Conservation (phyloP, 1,140 invertebrate genomes). For the Sycobia sp. region DNA sequence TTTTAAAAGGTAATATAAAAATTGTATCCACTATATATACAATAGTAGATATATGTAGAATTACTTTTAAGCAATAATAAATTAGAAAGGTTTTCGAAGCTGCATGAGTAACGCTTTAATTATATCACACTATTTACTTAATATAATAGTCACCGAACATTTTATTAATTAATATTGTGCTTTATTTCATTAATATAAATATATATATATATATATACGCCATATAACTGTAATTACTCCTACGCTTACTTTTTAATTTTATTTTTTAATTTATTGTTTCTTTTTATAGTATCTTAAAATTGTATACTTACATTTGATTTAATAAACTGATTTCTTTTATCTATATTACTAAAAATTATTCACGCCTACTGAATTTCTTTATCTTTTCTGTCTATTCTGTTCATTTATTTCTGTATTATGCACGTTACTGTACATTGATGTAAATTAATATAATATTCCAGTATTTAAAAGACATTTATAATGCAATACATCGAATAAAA, state of each 20-base stretch:
- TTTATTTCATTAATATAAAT: conserved; percentile 8
- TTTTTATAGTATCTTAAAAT: not conserved
- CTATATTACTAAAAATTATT: conserved; percentile 14
- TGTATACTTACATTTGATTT: conserved; percentile 14
- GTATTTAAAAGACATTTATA: too few relatives aligned
- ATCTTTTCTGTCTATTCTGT: not conserved
- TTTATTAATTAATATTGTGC: not conserved
- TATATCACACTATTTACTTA: not conserved
- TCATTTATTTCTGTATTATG: not conserved
- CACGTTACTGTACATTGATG: not conserved
- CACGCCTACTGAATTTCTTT: conserved; percentile 1
- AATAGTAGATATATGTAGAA: too few relatives aligned
- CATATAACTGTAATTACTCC: not conserved
- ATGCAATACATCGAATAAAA: too few relatives aligned
- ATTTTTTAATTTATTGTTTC: not conserved
- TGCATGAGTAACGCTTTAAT: conserved; percentile 15
- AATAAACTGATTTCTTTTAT: conserved; percentile 18
- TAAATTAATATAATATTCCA: too few relatives aligned
- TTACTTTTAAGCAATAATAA: not conserved
- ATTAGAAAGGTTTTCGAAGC: not conserved
- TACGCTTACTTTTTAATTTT: not conserved
- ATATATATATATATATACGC: too few relatives aligned
- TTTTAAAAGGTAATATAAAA: too few relatives aligned
- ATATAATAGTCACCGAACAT: not conserved
- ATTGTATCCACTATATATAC: too few relatives aligned